Base-by-base conservation (phyloP, 1,140 invertebrate species). In the Drosophila ironensis region DNA sequence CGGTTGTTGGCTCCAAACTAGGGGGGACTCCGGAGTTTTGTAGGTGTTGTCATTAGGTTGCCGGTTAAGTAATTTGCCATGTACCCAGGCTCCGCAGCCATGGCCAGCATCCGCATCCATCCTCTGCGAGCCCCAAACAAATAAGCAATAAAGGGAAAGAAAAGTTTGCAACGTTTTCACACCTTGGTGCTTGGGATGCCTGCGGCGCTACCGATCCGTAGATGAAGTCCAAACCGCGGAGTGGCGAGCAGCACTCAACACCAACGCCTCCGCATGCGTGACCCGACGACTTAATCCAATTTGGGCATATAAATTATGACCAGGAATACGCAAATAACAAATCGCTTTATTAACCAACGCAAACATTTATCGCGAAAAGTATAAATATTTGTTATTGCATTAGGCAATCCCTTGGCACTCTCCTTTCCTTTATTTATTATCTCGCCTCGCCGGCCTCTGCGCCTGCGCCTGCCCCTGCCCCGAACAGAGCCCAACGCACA, bases 351-450 rank as follows among this genome's bases (percentile, higher is more conserved):
- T 86, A 86, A 86, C 80, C 80, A 86, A 86, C 74, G 80, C 80
- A 86, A 86, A 86, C 80, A 86, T 86, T 86, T 86, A 86, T 86
- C 80, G 81, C 80, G 75, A 87, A 86, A 80, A 86, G 80, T 86
- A 86, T 86, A 86, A 86, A 86, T 86, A 86, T 86, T 86, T 86
- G 80, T 86, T 86, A 86, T 86, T 86, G 80, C 80, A 80, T 86
- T 80, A 86, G 71, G 75, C 70, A 11, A 48, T 63, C 11, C 56
- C 3, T 20, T 17, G 4, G 19, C 9, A 11, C n/a, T 2, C 11
- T 12, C n/a, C 40, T 14, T 12, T 8, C 5, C 5, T 6, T 16
- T 12, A 4, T 12, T 14, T 12, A 3, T 5, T 33, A 5, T 14
- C 9, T 14, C n/a, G n/a, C n/a, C n/a, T n/a, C n/a, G n/a, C n/a